A percentile compares a stretch with the other conserved stretches of the same genome.
Evolutionary conservation across 1,140 invertebrate genomes (phyloP).

Genomic region (Magallana gigas): DNA sequence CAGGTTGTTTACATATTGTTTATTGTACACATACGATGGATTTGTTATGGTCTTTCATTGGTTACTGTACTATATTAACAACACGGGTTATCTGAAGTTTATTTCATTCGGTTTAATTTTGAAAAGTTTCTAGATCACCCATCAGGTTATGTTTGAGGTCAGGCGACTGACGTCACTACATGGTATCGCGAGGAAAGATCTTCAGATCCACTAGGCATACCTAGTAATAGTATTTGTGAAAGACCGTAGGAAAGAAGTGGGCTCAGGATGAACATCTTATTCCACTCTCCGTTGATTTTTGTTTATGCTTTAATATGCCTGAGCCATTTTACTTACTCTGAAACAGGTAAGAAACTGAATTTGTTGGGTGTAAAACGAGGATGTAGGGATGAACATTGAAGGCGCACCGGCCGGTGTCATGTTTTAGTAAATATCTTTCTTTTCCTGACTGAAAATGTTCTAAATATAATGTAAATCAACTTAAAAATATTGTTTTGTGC

Average conservation of each 20-base stretch:
- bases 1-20: too few relatives aligned
- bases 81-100: too few relatives aligned
- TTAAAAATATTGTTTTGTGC: too few relatives aligned
- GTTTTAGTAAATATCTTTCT: not conserved
- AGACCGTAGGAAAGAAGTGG: not conserved
- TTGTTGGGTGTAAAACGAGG: not conserved
- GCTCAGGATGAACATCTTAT: not conserved
- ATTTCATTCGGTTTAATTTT: not conserved
- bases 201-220: not conserved
- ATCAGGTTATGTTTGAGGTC: conserved; percentile 4
- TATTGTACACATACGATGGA: too few relatives aligned
- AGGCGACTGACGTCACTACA: conserved; percentile 1
- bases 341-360: not conserved
- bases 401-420: not conserved
- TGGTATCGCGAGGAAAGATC: not conserved
- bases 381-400: not conserved
- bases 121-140: conserved; percentile 32
- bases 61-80: too few relatives aligned
- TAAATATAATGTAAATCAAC: too few relatives aligned
- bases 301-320: not conserved
- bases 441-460: not conserved
- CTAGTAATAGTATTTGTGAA: not conserved
- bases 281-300: not conserved
- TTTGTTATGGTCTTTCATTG: too few relatives aligned
- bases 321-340: not conserved